Conservation (phyloP, 1,140 invertebrate genomes). For the Zaprionus vittiger region DNA sequence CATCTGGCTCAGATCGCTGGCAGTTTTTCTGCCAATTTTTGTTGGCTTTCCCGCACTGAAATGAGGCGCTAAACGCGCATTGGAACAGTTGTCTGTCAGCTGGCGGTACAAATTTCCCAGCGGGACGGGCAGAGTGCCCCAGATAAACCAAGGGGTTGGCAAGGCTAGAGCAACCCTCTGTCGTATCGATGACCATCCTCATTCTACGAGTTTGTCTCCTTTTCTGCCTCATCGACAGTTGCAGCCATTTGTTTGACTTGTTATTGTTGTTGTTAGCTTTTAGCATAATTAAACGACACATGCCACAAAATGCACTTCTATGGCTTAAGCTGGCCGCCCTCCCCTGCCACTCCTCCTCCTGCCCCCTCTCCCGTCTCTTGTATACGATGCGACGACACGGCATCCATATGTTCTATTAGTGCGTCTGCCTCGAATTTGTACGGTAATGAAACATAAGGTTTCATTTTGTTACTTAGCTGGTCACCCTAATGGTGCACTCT, state of each 20-base stretch:
- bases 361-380: slow-evolving; percentile 39
- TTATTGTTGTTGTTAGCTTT: slow-evolving; percentile 75
- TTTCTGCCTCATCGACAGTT: slow-evolving; percentile 17
- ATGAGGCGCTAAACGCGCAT: slow-evolving; percentile 59
- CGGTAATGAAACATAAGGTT: slow-evolving; percentile 65
- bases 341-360: slow-evolving; percentile 26
- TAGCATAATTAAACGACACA: slow-evolving; percentile 83
- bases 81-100: slow-evolving; percentile 39
- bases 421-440: slow-evolving; percentile 49
- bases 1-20: background rate
- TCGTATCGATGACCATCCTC: slow-evolving; percentile 68
- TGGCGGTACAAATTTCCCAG: slow-evolving; percentile 43
- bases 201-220: background rate
- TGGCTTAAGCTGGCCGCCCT: slow-evolving; percentile 47
- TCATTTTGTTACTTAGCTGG: slow-evolving; percentile 55
- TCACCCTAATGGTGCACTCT: slow-evolving; percentile 7
- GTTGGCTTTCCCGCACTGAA: slow-evolving; percentile 33
- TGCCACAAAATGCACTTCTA: slow-evolving; percentile 83
- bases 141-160: slow-evolving; percentile 55
- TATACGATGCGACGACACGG: slow-evolving; percentile 57
- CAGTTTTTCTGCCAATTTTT: slow-evolving; percentile 18
- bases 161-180: slow-evolving; percentile 59
- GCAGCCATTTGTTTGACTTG: slow-evolving; percentile 64
- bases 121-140: slow-evolving; percentile 24
- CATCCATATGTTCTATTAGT: slow-evolving; percentile 79